Evolutionary conservation across 2,888 invertebrate species (phyloP).

Genomic region (Coronaproctus castanopsis): DNA sequence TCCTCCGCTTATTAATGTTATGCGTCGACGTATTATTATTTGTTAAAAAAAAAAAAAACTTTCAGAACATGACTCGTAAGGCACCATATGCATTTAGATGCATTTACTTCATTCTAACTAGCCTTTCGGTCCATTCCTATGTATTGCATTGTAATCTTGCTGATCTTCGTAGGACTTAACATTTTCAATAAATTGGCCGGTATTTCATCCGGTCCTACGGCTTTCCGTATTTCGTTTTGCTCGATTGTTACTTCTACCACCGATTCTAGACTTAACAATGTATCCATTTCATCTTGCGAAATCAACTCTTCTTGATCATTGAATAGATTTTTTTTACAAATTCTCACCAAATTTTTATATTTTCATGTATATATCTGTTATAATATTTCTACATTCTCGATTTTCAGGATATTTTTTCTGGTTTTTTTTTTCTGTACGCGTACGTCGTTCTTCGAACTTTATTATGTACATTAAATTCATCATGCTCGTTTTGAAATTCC

Average conservation of each 20-base stretch:
- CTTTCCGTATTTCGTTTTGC: background rate
- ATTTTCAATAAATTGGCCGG: background rate
- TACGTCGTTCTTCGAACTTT: background rate
- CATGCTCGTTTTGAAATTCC: background rate
- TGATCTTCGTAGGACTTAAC: background rate
- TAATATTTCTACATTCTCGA: background rate
- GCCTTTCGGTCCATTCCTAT: background rate
- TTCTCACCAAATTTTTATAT: background rate
- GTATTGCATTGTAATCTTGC: background rate
- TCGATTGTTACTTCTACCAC: background rate
- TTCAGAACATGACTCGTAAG: background rate
- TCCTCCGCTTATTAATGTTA: background rate
- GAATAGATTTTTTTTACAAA: background rate
- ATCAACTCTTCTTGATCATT: background rate
- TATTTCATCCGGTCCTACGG: background rate
- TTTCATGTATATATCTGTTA: background rate
- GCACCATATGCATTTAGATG: too few species aligned
- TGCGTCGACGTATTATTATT: background rate
- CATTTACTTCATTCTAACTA: background rate
- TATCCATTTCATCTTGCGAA: background rate
- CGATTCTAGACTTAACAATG: background rate
- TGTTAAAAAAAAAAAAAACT: background rate
- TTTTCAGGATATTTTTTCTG: background rate
- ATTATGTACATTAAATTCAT: background rate
- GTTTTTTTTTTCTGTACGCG: too few species aligned